These are phyloP conservation scores for Nothobranchius furzeri DNA, from an alignment of 2,113 vertebrate species.

Conservation along the genomic window DNA sequence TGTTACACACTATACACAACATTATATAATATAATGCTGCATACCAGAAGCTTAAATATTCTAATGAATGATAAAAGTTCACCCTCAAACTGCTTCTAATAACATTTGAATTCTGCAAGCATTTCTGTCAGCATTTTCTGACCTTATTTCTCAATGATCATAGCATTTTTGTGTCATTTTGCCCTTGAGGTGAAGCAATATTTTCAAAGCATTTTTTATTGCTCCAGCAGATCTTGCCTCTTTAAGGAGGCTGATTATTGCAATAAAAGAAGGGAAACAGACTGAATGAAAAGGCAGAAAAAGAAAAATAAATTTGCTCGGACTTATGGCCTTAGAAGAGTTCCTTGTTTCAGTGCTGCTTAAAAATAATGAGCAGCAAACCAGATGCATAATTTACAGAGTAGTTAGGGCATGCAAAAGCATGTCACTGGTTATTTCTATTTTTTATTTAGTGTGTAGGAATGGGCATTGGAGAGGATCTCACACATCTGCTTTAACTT, in stretches of 20 bases:
- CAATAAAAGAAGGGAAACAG: conserved; percentile 16
- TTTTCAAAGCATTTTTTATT: conserved; percentile 38
- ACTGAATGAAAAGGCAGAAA: neutral
- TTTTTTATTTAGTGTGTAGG: neutral
- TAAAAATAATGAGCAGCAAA: conserved; percentile 61
- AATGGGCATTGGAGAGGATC: neutral
- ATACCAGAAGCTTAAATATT: conserved; percentile 24
- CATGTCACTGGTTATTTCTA: conserved; percentile 22
- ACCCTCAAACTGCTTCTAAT: neutral
- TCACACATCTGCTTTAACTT: neutral
- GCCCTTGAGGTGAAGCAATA: conserved; percentile 23
- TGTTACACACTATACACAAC: neutral
- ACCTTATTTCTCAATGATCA: conserved; percentile 58
- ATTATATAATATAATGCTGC: conserved; percentile 3
- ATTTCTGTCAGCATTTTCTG: conserved; percentile 20
- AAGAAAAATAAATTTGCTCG: conserved; percentile 9
- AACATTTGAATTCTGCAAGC: conserved; percentile 26
- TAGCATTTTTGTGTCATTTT: conserved; percentile 44
- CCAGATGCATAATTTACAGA: conserved; percentile 64
- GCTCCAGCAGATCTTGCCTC: conserved; percentile 36
- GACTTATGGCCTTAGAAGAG: conserved; percentile 21
- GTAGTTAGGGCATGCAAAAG: conserved; percentile 47
- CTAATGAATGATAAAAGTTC: conserved; percentile 37
- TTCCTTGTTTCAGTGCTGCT: conserved; percentile 34
- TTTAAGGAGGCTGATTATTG: conserved; percentile 51